Evolutionary conservation across 2,113 vertebrate genomes (phyloP).

Genomic region (Numida meleagris): DNA sequence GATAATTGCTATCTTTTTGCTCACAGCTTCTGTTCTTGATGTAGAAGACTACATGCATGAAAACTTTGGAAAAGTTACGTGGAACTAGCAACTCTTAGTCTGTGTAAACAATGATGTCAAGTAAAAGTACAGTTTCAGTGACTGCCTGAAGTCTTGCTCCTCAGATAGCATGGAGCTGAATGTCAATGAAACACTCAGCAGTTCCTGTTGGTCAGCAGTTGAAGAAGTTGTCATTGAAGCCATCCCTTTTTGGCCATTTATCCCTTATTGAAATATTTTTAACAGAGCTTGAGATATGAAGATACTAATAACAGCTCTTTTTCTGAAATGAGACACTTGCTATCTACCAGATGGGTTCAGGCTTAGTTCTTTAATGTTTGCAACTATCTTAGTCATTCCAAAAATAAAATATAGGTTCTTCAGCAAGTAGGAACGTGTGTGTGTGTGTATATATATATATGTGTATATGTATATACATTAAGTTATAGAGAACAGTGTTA

Average conservation of each 20-base stretch:
- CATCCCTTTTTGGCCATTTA: background rate
- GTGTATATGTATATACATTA: too few species aligned
- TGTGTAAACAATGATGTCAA: background rate
- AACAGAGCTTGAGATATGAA: background rate
- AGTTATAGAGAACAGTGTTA: rapidly evolving
- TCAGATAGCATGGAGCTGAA: too few species aligned
- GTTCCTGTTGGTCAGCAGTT: rapidly evolving
- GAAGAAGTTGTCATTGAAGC: background rate
- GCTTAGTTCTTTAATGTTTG: background rate
- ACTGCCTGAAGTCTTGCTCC: background rate
- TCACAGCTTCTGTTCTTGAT: background rate
- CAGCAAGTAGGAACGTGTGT: background rate
- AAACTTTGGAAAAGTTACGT: background rate
- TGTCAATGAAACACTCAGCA: background rate
- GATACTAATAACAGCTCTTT: rapidly evolving
- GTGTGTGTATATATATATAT: too few species aligned
- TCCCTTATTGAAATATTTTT: background rate
- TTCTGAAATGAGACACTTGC: background rate
- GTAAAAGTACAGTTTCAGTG: background rate
- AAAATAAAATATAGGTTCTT: background rate
- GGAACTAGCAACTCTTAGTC: background rate
- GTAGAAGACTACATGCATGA: background rate
- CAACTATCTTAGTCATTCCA: background rate
- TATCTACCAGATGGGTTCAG: background rate
- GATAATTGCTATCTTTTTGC: background rate